Evolutionary conservation across 2,113 vertebrate genomes (phyloP), one percentile per base, ranked within the genome.

Genomic region (Henicopernis longicauda): DNA sequence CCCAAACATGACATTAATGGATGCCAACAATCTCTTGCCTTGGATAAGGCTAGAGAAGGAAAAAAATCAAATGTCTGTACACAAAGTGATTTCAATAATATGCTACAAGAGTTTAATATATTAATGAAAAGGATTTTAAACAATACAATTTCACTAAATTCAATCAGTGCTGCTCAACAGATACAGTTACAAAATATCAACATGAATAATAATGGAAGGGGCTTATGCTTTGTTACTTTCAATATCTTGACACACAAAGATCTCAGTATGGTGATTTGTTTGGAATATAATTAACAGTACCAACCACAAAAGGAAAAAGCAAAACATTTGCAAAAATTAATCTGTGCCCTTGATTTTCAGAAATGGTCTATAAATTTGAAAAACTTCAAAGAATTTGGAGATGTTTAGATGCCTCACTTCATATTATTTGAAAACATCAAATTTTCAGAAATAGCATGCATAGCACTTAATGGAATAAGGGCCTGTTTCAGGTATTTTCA

Each of bases 141-240:
- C 92, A 93, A 84, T 42, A 77, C 58, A 76, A 49, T 93, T 95
- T 91, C 77, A 87, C 88, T 90, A 85, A 79, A 95, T 87, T 97
- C 90, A 88, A 95, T 91, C 71, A 74, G 47, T 40, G 63, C 65
- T 94, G 70, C 84, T 90, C 79, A 95, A 67, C 74, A 80, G 63
- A 92, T 76, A 84, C 52, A 66, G 72, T 79, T 89, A 61, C 15
- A 16, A 93, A 96, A 90, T 42, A 90, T 29, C 66, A 87, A 31
- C 65, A 93, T 85, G 45, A 96, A 85, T 89, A 94, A 83, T 90
- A 90, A 96, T 77, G 18, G 36, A 1, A 88, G 72, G 86, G 14
- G 65, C 36, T 96, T 79, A 85, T 10, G 29, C 36, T 90, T 23
- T 3, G 19, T 86, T 81, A 54, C 55, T 81, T 82, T 78, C 73